Percentiles rank a stretch among this genome's conserved stretches.
phyloP scores from a whole-genome alignment of 2,797 vertebrate species.

The Xerus rutilus region DNA sequence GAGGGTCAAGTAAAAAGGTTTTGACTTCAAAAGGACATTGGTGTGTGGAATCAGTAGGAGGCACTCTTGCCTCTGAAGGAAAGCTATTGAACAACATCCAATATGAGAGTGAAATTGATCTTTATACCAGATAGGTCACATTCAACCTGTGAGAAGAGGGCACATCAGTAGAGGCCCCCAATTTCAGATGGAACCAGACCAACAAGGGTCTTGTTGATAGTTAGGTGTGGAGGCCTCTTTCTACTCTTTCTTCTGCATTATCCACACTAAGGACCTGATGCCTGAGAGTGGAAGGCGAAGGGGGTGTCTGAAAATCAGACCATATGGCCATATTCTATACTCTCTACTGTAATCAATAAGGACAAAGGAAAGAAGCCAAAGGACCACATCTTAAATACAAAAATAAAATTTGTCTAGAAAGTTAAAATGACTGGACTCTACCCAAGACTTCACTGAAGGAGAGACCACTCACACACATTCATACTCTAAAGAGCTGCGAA shows the following conservation, averaged over 20 bases:
- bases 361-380: not conserved
- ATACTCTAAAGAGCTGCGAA: not conserved
- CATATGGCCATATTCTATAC: not conserved
- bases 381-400: not conserved
- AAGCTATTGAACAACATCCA: not conserved
- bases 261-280: not conserved
- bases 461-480: not conserved
- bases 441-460: not conserved
- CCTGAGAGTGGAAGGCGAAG: not conserved
- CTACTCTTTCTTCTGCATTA: not conserved
- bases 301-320: not conserved
- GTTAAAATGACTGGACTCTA: not conserved
- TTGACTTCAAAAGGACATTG: not conserved
- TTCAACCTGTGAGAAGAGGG: not conserved
- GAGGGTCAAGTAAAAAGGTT: not conserved
- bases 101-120: not conserved
- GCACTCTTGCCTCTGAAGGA: not conserved
- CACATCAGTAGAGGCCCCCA: not conserved
- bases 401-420: conserved; percentile 17
- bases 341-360: not conserved
- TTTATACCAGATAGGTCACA: not conserved
- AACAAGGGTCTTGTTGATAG: not conserved
- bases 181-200: not conserved
- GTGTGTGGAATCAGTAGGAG: not conserved
- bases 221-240: not conserved